phyloP scores from a whole-genome alignment of 2,888 invertebrate genomes.

The Caenorhabditis sulstoni region DNA sequence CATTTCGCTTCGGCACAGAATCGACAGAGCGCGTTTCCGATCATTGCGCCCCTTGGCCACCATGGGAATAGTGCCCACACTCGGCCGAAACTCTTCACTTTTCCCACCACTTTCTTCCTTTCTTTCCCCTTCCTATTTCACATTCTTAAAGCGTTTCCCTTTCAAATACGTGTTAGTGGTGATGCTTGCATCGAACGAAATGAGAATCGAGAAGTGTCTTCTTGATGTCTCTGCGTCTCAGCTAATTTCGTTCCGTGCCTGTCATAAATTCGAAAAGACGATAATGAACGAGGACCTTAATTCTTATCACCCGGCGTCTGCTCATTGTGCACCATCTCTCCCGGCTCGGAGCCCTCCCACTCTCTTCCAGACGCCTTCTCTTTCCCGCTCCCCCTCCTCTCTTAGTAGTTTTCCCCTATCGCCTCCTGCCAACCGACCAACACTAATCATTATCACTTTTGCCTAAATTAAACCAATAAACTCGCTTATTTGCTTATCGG shows the following conservation, averaged over 20 bases:
- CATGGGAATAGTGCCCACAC: background rate
- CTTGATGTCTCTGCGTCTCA: conserved; percentile 27
- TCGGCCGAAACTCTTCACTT: background rate
- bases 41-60: background rate
- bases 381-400: background rate
- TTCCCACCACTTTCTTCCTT: background rate
- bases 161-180: conserved; percentile 7
- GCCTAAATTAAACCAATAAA: conserved; percentile 52
- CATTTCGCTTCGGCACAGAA: no score
- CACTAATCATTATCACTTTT: conserved; percentile 55
- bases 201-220: conserved; percentile 22
- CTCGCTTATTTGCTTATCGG: conserved; percentile 57
- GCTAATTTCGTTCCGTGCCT: conserved; percentile 42
- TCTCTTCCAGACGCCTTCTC: background rate
- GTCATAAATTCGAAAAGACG: conserved; percentile 47
- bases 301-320: conserved; percentile 43
- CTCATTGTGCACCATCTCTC: no score
- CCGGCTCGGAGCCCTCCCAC: no score
- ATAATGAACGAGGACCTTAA: conserved; percentile 43
- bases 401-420: background rate
- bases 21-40: background rate
- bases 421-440: conserved; percentile 23
- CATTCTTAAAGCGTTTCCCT: background rate
- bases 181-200: conserved; percentile 16
- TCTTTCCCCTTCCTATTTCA: background rate